A percentile compares a stretch with the other conserved stretches of the same genome.
Evolutionary conservation across 2,888 invertebrate genomes (phyloP).

Genomic region (Stenichneumon culpator): DNA sequence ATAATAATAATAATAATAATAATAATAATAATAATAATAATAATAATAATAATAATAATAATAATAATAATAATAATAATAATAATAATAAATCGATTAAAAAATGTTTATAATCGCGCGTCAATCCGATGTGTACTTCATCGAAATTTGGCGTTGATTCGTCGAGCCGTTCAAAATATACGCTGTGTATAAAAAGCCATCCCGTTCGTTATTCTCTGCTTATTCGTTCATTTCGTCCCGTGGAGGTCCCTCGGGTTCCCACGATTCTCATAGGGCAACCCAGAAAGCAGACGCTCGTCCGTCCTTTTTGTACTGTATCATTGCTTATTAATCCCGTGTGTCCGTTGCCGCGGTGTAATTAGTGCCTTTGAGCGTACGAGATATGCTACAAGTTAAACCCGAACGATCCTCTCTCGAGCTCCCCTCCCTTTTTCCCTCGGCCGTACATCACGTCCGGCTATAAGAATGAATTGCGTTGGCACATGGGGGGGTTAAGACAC

Average conservation of each 20-base stretch:
- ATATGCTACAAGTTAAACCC: constrained; percentile 41
- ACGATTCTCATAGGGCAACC: constrained; percentile 34
- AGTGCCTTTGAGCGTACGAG: constrained; percentile 49
- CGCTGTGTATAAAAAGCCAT: neutral
- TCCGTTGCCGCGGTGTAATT: constrained; percentile 48
- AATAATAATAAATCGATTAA: neutral
- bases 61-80: neutral
- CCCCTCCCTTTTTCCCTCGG: neutral
- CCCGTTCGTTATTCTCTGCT: neutral
- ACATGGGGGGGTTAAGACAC: constrained; percentile 42
- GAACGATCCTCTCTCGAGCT: constrained; percentile 17
- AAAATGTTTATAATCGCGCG: neutral
- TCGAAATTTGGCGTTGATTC: neutral
- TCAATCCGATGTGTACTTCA: neutral
- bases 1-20: neutral
- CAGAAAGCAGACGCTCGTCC: neutral
- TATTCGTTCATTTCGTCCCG: neutral
- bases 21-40: neutral
- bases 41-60: neutral
- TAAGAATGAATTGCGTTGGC: constrained; percentile 56
- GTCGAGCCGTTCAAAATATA: neutral
- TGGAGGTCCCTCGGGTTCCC: constrained; percentile 13
- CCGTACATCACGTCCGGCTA: constrained; percentile 59
- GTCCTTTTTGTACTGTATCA: constrained; percentile 40
- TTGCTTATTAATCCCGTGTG: constrained; percentile 60